Percentiles rank a stretch among this genome's conserved stretches.
Evolutionary conservation across 2,797 vertebrate species (phyloP).

Genomic region (Vespertilio murinus): DNA sequence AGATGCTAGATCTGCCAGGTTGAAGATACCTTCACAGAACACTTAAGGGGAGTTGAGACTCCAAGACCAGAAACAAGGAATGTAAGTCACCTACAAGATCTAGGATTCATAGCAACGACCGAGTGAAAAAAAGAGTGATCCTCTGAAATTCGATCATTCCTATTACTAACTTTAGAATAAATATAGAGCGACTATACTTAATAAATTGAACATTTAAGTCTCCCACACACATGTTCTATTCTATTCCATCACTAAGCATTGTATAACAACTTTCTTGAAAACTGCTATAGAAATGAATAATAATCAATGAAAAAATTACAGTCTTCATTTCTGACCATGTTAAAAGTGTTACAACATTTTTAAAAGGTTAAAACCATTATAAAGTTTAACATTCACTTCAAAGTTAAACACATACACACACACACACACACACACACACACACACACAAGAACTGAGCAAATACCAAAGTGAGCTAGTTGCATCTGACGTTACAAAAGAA

Average conservation of each 20-base stretch:
- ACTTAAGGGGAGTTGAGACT: not conserved
- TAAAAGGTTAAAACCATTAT: slow-evolving; percentile 54
- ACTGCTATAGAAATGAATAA: slow-evolving; percentile 56
- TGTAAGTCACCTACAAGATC: not conserved
- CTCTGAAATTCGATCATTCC: slow-evolving; percentile 8
- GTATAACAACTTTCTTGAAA: slow-evolving; percentile 41
- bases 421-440: not conserved
- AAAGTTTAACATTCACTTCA: slow-evolving; percentile 30
- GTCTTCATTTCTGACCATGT: slow-evolving; percentile 48
- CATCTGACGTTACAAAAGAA: not conserved
- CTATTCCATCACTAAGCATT: slow-evolving; percentile 11
- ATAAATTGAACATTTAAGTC: not conserved
- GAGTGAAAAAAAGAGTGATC: not conserved
- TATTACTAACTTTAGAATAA: slow-evolving; percentile 42
- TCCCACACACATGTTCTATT: not conserved
- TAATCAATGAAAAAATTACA: slow-evolving; percentile 26
- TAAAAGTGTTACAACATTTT: slow-evolving; percentile 16
- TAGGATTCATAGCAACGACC: not conserved
- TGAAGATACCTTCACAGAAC: not conserved
- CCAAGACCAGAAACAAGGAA: not conserved
- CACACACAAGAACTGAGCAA: not conserved
- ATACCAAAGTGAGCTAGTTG: slow-evolving; percentile 2
- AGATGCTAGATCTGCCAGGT: not conserved
- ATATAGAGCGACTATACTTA: not conserved
- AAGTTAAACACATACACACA: not conserved